Percentiles rank a stretch among this genome's conserved stretches.
phyloP scores from a whole-genome alignment of 2,113 vertebrate species.

The Enhydra lutris region DNA sequence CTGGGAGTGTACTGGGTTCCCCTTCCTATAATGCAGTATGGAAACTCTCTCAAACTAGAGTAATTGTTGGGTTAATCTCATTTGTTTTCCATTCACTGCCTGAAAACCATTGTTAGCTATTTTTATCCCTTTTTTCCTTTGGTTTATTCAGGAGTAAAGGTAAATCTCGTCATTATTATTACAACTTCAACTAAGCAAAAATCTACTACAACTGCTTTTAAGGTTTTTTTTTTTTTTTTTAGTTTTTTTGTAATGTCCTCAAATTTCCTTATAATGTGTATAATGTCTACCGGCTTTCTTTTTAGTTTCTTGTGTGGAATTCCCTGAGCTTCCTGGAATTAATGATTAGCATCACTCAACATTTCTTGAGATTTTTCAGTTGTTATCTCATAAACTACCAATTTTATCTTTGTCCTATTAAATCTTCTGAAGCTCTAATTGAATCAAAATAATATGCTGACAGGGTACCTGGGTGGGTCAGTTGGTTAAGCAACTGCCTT shows the following conservation, averaged over 20 bases:
- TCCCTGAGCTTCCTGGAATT: background rate
- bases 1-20: background rate
- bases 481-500: too few relatives aligned
- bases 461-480: background rate
- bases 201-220: background rate
- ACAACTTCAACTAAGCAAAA: background rate
- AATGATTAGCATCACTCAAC: background rate
- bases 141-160: background rate
- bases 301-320: background rate
- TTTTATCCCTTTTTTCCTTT: background rate
- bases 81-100: background rate
- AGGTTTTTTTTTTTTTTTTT: background rate
- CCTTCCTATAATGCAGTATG: background rate
- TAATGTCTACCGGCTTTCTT: background rate
- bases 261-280: background rate
- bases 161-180: background rate
- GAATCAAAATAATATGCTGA: background rate
- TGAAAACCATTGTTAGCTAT: background rate
- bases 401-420: background rate
- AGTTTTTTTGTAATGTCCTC: background rate
- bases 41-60: background rate
- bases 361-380: background rate
- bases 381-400: background rate
- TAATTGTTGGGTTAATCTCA: background rate
- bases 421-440: background rate